Percentiles rank a stretch among this genome's conserved stretches.
Evolutionary conservation across 1,140 invertebrate genomes (phyloP).

Genomic region (Leptestheria dahalacensis): DNA sequence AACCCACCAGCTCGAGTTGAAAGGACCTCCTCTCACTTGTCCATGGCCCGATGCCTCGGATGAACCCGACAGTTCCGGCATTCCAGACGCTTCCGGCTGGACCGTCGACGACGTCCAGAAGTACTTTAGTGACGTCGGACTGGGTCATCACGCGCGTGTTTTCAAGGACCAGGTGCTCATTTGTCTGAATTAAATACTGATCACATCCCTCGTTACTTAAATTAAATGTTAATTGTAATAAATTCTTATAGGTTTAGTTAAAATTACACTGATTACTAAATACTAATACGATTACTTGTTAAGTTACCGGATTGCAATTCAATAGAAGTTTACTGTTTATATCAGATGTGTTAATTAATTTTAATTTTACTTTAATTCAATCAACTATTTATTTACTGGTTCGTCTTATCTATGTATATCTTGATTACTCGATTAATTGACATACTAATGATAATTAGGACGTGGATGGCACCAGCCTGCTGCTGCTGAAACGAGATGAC

Average conservation of each 20-base stretch:
- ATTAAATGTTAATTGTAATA: not conserved
- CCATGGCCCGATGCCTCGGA: not conserved
- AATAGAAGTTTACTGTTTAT: no score
- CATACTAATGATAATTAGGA: conserved; percentile 52
- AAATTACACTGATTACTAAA: no score
- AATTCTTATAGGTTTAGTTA: no score
- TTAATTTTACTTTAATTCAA: conserved; percentile 8
- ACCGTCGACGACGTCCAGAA: conserved; percentile 60
- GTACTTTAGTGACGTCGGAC: conserved; percentile 56
- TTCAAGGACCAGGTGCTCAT: conserved; percentile 58
- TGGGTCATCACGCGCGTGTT: conserved; percentile 51
- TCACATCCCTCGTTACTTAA: not conserved
- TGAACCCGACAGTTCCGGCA: conserved; percentile 28
- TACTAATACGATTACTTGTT: no score
- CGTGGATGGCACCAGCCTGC: conserved; percentile 67
- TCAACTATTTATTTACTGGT: not conserved
- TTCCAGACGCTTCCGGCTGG: conserved; percentile 66
- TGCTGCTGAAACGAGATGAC: conserved; percentile 61
- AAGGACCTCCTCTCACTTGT: conserved; percentile 5
- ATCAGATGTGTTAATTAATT: not conserved
- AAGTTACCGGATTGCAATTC: no score
- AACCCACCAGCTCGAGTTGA: conserved; percentile 10
- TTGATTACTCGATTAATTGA: no score
- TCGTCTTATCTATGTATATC: not conserved
- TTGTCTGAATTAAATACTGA: not conserved